A percentile compares a stretch with the other conserved stretches of the same genome.
These are phyloP conservation scores for Mamestra brassicae DNA, from an alignment of 2,888 invertebrate genomes.

Conservation along the genomic window DNA sequence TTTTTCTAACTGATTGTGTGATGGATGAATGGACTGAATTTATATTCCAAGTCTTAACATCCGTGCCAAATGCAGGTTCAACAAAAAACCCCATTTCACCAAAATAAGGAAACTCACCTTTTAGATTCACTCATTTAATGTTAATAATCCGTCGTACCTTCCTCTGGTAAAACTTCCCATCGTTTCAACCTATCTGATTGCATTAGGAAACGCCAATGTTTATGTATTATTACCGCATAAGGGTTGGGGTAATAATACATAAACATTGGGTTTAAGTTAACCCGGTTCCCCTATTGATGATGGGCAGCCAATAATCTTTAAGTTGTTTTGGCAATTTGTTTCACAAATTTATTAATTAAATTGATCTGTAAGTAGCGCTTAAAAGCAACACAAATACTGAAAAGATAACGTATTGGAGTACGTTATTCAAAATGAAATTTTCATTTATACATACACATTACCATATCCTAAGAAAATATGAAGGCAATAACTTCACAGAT, in stretches of 20 bases:
- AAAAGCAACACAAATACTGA: conserved; percentile 50
- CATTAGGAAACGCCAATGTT: conserved; percentile 50
- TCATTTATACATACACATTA: conserved; percentile 61
- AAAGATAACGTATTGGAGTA: conserved; percentile 41
- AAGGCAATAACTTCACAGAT: conserved; percentile 68
- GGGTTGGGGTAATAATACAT: conserved; percentile 23
- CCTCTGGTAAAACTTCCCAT: conserved; percentile 33
- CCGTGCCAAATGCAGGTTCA: not conserved
- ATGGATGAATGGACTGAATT: too few species aligned
- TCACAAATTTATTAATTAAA: too few species aligned
- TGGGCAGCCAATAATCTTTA: conserved; percentile 8
- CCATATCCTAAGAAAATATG: conserved; percentile 75
- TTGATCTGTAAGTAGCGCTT: conserved; percentile 10
- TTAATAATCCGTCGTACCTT: conserved; percentile 62
- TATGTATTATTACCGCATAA: conserved; percentile 44
- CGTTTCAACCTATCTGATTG: conserved; percentile 39
- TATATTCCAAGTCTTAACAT: not conserved
- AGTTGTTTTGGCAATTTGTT: not conserved
- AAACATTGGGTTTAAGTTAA: conserved; percentile 27
- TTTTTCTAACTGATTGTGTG: too few species aligned
- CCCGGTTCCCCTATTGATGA: not conserved
- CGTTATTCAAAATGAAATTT: conserved; percentile 64
- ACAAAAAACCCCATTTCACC: conserved; percentile 22
- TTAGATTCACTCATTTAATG: conserved; percentile 55
- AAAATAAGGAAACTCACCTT: conserved; percentile 47